Percentiles rank a stretch among this genome's conserved stretches.
phyloP scores from a whole-genome alignment of 1,140 invertebrate species.

The Lepidurus packardi region DNA sequence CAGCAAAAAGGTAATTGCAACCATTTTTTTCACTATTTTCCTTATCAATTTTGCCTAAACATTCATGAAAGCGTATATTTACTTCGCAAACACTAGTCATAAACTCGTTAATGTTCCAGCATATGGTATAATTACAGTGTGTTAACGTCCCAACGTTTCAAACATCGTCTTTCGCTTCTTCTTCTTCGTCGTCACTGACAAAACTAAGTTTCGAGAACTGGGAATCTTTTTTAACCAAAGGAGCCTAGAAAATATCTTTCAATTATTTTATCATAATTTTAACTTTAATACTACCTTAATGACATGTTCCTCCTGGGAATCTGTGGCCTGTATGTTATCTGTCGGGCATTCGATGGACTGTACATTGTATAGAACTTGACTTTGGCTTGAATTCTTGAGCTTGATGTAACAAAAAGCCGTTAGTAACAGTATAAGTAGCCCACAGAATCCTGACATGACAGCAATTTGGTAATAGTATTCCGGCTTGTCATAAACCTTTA shows the following conservation, averaged over 20 bases:
- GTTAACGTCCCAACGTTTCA: too few relatives aligned
- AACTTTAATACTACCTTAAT: background rate
- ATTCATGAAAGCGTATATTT: too few relatives aligned
- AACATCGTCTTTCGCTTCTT: background rate
- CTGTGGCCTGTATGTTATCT: background rate
- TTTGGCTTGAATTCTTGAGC: background rate
- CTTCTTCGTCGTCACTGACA: background rate
- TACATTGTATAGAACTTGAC: background rate
- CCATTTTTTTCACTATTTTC: background rate
- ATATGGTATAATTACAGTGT: too few relatives aligned
- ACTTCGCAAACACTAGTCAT: too few relatives aligned
- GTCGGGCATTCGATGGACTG: background rate
- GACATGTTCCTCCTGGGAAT: background rate
- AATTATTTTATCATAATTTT: background rate
- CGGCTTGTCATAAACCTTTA: background rate
- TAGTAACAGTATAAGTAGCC: background rate
- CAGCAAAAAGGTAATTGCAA: background rate
- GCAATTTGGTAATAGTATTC: background rate
- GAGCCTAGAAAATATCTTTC: background rate
- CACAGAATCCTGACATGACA: background rate
- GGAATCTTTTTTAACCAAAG: background rate
- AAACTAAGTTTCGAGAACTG: background rate
- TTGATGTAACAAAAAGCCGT: conserved; percentile 2
- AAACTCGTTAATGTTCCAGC: too few relatives aligned
- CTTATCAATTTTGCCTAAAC: background rate